Evolutionary conservation across 2,888 invertebrate genomes (phyloP), one percentile per base, ranked within the genome.

Genomic region (Melieria picta): DNA sequence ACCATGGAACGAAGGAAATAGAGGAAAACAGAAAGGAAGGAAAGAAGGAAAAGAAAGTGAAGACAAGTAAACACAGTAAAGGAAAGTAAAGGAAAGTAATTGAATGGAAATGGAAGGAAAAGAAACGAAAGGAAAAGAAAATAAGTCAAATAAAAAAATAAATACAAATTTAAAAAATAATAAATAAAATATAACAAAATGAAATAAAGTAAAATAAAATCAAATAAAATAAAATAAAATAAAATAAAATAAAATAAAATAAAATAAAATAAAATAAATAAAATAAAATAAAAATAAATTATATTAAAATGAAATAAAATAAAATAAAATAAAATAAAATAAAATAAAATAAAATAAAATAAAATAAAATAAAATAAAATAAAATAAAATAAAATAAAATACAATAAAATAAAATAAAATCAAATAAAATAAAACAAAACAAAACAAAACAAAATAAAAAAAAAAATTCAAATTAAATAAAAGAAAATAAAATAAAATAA

Each of bases 331-430:
- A 63, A 48, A 63, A 13, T 13, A 63, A 48, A 16, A 48, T 11
- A 48, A 63, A 48, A 48, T 13, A 9, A 48, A 63, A 16, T 13
- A 48, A 16, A 48, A 16, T 13, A 50, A 63, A 47, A 48, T 9
- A 48, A 63, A 48, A n/a, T 13, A 48, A 63, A 63, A n/a, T 13
- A 63, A 63, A 63, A 48, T 13, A 16, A 48, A 63, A 13, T 9
- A 63, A 16, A 63, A 48, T 6, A 65, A 50, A 52, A 11, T 30
- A 52, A 42, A 52, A 42, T 52, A 43, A 43, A 65, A 42, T 50
- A 65, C n/a, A 65, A 55, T 52, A 42, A 50, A 65, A 42, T 42
- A 52, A 42, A 52, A 10, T 43, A 52, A 48, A 42, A 55, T 52
- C 42, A 42, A 30, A 9, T 52, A 55, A 13, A 55, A 43, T 11